Evolutionary conservation across 1,140 invertebrate genomes (phyloP).

Genomic region (Odontomachus brunneus): DNA sequence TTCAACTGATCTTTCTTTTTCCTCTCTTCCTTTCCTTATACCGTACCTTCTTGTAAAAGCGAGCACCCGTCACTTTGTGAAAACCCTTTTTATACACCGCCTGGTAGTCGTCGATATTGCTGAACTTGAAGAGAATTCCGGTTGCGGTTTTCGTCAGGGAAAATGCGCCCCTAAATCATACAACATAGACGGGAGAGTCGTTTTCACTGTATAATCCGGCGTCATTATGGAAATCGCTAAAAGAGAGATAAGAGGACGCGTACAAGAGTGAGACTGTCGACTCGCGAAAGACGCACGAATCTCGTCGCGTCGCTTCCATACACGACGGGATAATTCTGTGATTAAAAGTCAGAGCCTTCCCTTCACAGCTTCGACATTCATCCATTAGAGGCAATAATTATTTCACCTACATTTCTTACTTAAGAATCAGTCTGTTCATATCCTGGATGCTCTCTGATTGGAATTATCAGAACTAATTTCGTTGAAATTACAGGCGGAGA

Average conservation of each 20-base stretch:
- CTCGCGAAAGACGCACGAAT: neutral
- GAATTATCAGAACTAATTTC: no score
- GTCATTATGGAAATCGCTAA: neutral
- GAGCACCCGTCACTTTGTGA: slow-evolving; percentile 92
- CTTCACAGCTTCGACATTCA: neutral
- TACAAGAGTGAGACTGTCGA: neutral
- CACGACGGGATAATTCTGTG: neutral
- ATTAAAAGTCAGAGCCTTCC: neutral
- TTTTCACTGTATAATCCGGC: slow-evolving; percentile 14
- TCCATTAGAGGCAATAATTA: no score
- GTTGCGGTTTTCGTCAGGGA: slow-evolving; percentile 94
- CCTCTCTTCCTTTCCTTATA: no score
- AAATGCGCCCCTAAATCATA: slow-evolving; percentile 89
- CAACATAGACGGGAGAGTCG: slow-evolving; percentile 21
- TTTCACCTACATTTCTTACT: no score
- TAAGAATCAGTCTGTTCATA: no score
- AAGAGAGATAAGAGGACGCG: neutral
- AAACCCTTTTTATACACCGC: slow-evolving; percentile 94
- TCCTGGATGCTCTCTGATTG: no score
- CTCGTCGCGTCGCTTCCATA: neutral
- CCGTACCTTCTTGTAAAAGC: slow-evolving; percentile 91
- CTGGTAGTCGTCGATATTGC: slow-evolving; percentile 93
- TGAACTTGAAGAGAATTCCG: slow-evolving; percentile 95
- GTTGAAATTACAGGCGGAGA: no score
- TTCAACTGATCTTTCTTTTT: no score